Evolutionary conservation across 2,888 invertebrate genomes (phyloP).

Genomic region (Drosophila limbata): DNA sequence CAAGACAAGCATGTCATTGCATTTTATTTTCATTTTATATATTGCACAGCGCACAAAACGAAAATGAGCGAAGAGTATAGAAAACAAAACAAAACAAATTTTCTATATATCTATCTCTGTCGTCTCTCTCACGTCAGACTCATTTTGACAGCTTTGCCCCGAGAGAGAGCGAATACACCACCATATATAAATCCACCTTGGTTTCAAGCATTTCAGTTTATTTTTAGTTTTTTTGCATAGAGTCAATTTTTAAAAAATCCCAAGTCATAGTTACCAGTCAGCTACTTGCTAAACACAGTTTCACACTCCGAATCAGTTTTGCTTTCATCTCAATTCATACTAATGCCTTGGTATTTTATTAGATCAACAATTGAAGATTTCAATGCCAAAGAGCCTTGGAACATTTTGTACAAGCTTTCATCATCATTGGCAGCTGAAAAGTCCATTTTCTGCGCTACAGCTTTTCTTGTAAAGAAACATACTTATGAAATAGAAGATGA

Average conservation of each 20-base stretch:
- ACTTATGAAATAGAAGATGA: conserved; percentile 2
- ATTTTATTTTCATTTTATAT: no score
- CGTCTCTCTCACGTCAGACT: no score
- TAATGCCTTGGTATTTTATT: conserved; percentile 25
- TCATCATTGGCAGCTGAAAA: conserved; percentile 48
- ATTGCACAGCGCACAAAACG: no score
- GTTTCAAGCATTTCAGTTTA: background rate
- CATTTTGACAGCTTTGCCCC: no score
- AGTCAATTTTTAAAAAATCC: background rate
- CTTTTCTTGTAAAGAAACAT: conserved; percentile 25
- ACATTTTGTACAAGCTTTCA: conserved; percentile 23
- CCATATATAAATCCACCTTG: no score
- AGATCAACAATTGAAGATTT: conserved; percentile 18
- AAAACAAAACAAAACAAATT: no score
- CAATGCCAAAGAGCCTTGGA: conserved; percentile 16
- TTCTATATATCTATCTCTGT: no score
- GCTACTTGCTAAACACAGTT: background rate
- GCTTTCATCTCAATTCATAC: conserved; percentile 26
- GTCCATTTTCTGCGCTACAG: conserved; percentile 47
- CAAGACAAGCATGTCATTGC: no score
- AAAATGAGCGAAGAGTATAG: no score
- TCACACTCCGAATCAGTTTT: conserved; percentile 3
- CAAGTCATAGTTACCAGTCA: background rate
- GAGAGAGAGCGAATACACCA: no score
- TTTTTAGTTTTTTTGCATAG: background rate